A percentile compares a stretch with the other conserved stretches of the same genome.
These are phyloP conservation scores for Sardinella longiceps DNA, from an alignment of 2,797 vertebrate genomes.

Conservation along the genomic window DNA sequence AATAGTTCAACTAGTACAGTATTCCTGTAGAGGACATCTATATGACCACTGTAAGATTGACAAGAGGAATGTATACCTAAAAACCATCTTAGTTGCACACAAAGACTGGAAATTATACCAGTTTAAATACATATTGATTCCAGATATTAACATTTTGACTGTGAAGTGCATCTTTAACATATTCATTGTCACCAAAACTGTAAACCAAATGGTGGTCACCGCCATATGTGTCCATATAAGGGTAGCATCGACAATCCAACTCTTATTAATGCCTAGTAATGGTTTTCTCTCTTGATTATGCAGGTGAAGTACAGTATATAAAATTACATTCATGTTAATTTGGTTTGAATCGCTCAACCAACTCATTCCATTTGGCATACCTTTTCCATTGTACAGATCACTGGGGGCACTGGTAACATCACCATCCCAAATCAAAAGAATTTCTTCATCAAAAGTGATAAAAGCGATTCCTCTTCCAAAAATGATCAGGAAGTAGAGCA, in stretches of 20 bases:
- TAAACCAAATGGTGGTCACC: neutral
- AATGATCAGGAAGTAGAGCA: slow-evolving; percentile 4
- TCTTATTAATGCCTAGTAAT: slow-evolving; percentile 24
- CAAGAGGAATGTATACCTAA: neutral
- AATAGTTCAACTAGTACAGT: neutral
- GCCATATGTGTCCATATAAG: slow-evolving; percentile 31
- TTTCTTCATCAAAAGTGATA: slow-evolving; percentile 22
- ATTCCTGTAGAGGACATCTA: neutral
- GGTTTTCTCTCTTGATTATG: neutral
- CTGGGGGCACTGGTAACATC: neutral
- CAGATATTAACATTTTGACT: neutral
- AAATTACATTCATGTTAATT: neutral
- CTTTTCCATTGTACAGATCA: neutral
- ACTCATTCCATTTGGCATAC: slow-evolving; percentile 2
- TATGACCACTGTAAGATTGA: neutral
- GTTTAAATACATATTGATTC: slow-evolving; percentile 35
- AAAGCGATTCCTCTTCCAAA: slow-evolving; percentile 29
- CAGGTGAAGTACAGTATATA: neutral
- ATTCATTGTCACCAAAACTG: neutral
- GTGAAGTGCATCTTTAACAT: slow-evolving; percentile 40
- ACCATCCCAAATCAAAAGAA: slow-evolving; percentile 29
- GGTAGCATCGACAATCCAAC: slow-evolving; percentile 52
- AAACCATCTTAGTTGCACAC: neutral
- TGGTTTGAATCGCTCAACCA: neutral
- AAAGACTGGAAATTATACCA: neutral